phyloP scores from a whole-genome alignment of 2,797 vertebrate species.

The Tokudaia tokunoshimensis region DNA sequence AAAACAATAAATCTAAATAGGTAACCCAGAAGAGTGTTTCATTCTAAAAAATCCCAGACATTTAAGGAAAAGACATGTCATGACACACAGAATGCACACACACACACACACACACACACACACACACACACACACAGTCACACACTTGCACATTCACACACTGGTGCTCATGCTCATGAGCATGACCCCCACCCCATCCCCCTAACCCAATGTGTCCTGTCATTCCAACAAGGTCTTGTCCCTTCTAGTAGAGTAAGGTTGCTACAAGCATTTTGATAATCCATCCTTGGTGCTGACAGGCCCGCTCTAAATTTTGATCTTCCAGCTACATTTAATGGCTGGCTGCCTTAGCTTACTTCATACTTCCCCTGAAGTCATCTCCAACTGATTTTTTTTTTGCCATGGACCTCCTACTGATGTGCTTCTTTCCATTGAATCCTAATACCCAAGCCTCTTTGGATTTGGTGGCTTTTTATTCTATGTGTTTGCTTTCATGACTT shows the following conservation, averaged over 20 bases:
- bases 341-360: neutral
- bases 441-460: neutral
- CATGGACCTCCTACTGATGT: neutral
- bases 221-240: neutral
- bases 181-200: neutral
- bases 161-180: neutral
- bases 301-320: neutral
- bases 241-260: neutral
- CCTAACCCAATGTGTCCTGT: neutral
- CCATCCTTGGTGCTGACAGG: neutral
- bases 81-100: neutral
- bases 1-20: neutral
- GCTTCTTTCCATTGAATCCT: neutral
- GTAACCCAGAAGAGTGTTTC: neutral
- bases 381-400: neutral
- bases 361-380: neutral
- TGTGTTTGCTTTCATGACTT: neutral
- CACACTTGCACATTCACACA: neutral
- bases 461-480: neutral
- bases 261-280: neutral
- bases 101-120: no score
- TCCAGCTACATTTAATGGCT: neutral
- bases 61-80: neutral
- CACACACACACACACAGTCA: no score
- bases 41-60: neutral